These are phyloP conservation scores for Limnothrissa miodon DNA, from an alignment of 2,113 vertebrate species.

Conservation along the genomic window DNA sequence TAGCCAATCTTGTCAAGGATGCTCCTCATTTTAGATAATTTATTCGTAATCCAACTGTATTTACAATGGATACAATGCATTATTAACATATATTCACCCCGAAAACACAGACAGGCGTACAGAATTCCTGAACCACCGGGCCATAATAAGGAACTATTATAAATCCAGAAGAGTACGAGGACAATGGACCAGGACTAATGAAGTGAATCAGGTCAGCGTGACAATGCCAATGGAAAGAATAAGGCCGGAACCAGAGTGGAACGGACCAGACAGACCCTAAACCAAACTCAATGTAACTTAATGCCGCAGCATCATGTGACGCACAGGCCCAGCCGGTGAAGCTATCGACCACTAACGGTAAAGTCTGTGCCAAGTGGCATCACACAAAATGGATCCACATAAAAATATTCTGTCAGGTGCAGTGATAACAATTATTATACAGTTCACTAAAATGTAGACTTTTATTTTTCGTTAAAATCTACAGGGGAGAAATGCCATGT, in stretches of 20 bases:
- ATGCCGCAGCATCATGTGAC: background rate
- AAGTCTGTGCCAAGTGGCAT: background rate
- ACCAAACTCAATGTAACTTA: background rate
- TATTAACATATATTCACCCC: background rate
- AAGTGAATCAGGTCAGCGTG: conserved; percentile 34
- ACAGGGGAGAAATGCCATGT: too few species aligned
- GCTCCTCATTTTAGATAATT: background rate
- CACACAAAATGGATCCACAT: background rate
- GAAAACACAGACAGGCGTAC: background rate
- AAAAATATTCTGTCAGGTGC: background rate
- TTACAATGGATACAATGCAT: background rate
- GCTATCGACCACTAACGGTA: background rate
- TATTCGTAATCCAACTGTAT: background rate
- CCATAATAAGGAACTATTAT: background rate
- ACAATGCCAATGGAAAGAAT: conserved; percentile 8
- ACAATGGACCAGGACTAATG: conserved; percentile 38
- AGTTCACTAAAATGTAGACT: background rate
- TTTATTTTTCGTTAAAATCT: too few species aligned
- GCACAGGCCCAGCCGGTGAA: background rate
- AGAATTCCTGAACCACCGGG: background rate
- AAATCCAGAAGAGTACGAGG: background rate
- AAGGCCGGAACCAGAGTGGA: background rate
- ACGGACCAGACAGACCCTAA: background rate
- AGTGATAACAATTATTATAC: background rate
- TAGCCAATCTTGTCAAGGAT: background rate